Percentiles rank a stretch among this genome's conserved stretches.
Conservation (phyloP, 2,113 vertebrate species). For the Puntigrus tetrazona region DNA sequence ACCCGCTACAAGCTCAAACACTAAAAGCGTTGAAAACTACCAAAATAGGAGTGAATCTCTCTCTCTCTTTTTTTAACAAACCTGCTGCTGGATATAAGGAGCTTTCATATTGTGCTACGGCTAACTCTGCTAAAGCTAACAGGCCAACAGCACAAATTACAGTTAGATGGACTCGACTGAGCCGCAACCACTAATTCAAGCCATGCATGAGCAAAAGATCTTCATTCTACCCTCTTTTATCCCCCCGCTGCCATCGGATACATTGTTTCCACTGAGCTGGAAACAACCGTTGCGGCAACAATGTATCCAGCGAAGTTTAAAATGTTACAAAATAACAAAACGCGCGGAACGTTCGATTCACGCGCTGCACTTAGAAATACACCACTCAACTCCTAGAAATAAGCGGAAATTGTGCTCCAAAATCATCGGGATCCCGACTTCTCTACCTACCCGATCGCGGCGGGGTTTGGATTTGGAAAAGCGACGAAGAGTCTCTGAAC, state of each 20-base stretch:
- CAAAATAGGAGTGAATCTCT: not conserved
- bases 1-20: not conserved
- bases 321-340: conserved; percentile 39
- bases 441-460: conserved; percentile 33
- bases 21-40: conserved; percentile 10
- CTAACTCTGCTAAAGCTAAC: conserved; percentile 57
- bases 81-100: conserved; percentile 29
- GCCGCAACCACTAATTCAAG: conserved; percentile 45
- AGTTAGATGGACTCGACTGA: conserved; percentile 51
- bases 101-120: conserved; percentile 51
- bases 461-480: conserved; percentile 23
- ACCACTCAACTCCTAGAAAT: conserved; percentile 74
- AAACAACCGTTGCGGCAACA: conserved; percentile 18
- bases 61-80: conserved; percentile 20
- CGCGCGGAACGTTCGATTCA: conserved; percentile 33
- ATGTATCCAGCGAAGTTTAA: conserved; percentile 33
- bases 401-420: conserved; percentile 66
- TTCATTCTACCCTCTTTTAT: not conserved
- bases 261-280: conserved; percentile 29
- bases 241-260: conserved; percentile 10
- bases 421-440: conserved; percentile 51
- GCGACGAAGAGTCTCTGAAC: conserved; percentile 14
- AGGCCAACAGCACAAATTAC: conserved; percentile 57
- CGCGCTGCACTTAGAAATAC: conserved; percentile 61
- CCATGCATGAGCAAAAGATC: conserved; percentile 25